These are phyloP conservation scores for Drosophila prostipennis DNA, from an alignment of 2,888 invertebrate genomes.

Conservation along the genomic window DNA sequence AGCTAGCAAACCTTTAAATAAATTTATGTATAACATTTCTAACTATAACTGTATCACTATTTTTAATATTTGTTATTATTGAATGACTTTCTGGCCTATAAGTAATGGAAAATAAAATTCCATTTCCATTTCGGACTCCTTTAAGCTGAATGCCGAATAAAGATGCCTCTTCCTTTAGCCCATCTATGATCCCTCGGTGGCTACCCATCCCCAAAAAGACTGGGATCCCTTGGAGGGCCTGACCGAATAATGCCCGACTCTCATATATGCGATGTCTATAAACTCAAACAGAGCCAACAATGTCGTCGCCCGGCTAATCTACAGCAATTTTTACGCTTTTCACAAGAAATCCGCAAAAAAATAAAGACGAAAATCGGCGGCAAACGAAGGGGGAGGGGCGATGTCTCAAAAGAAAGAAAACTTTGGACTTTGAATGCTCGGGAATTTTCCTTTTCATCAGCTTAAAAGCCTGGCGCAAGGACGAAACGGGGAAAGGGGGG, in stretches of 20 bases:
- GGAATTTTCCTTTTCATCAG: conserved; percentile 70
- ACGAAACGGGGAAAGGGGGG: conserved; percentile 2
- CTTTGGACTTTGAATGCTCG: conserved; percentile 49
- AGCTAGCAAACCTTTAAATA: too few species aligned
- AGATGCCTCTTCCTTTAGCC: background rate
- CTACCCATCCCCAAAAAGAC: background rate
- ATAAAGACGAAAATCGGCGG: conserved; percentile 11
- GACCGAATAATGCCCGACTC: conserved; percentile 24
- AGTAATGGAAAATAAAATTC: too few species aligned
- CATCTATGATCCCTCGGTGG: background rate
- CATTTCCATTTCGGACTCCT: background rate
- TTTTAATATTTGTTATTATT: too few species aligned
- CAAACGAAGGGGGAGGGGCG: background rate
- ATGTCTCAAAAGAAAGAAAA: conserved; percentile 24
- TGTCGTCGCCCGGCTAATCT: conserved; percentile 62
- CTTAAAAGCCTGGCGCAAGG: conserved; percentile 55
- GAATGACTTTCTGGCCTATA: too few species aligned
- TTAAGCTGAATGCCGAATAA: background rate
- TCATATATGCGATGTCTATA: conserved; percentile 31
- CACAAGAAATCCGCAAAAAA: conserved; percentile 37
- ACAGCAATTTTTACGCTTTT: conserved; percentile 59
- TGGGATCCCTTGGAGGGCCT: conserved; percentile 4
- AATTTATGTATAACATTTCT: background rate
- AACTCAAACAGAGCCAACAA: conserved; percentile 35
- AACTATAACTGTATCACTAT: too few species aligned